Conservation (phyloP, 2,797 vertebrate genomes). For the Vireo griseus region DNA sequence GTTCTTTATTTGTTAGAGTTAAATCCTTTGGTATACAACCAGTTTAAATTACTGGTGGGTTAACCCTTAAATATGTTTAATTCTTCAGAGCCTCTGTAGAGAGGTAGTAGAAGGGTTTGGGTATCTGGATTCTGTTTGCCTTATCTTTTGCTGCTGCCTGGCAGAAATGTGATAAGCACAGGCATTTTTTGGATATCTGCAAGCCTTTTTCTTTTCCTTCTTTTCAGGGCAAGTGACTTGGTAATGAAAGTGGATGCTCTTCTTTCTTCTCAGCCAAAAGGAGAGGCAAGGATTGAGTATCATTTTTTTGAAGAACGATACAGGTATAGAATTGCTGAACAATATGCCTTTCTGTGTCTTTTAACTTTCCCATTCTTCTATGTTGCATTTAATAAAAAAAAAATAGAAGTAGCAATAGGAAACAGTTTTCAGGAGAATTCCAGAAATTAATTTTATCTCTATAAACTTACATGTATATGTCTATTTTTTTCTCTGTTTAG, state of each 20-base stretch:
- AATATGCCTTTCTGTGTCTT: neutral
- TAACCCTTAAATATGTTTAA: neutral
- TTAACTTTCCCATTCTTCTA: neutral
- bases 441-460: neutral
- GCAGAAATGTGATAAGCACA: neutral
- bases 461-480: neutral
- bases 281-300: constrained; percentile 89
- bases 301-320: constrained; percentile 87
- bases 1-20: neutral
- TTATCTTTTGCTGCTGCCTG: neutral
- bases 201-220: neutral
- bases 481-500: neutral
- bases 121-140: neutral
- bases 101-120: neutral
- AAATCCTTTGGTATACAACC: neutral
- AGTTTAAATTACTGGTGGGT: neutral
- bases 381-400: neutral
- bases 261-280: constrained; percentile 94
- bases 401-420: neutral
- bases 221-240: constrained; percentile 89
- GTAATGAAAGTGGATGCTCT: constrained; percentile 98
- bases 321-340: constrained; percentile 78
- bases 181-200: neutral
- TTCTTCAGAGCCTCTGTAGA: neutral
- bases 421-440: neutral